Evolutionary conservation across 2,888 invertebrate species (phyloP).

Genomic region (Agelastica alni): DNA sequence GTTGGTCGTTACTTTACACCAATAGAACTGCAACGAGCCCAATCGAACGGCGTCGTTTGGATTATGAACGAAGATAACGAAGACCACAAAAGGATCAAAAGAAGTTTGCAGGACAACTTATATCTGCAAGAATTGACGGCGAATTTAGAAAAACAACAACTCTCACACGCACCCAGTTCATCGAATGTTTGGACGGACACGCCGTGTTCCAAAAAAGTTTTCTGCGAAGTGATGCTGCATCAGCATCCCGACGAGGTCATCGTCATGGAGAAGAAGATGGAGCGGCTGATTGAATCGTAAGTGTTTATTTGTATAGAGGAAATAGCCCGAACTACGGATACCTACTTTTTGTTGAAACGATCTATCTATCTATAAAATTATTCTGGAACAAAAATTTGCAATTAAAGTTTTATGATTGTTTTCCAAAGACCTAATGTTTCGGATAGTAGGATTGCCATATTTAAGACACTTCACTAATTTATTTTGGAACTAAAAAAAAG

Average conservation of each 20-base stretch:
- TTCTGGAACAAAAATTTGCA: no score
- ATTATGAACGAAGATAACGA: constrained; percentile 45
- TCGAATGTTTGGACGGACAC: constrained; percentile 70
- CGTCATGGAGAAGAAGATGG: constrained; percentile 82
- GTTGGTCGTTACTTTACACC: constrained; percentile 68
- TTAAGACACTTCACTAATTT: no score
- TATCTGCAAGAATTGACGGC: constrained; percentile 50
- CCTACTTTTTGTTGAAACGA: no score
- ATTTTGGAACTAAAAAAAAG: no score
- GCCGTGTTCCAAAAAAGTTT: constrained; percentile 76
- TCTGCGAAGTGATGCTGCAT: constrained; percentile 74
- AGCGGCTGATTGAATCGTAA: constrained; percentile 73
- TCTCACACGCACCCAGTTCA: constrained; percentile 44
- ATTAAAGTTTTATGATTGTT: no score
- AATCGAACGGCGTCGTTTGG: constrained; percentile 47
- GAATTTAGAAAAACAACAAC: constrained; percentile 47
- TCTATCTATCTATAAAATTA: no score
- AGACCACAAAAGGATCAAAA: constrained; percentile 48
- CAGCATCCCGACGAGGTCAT: constrained; percentile 71
- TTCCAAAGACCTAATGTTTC: no score
- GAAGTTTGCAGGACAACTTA: constrained; percentile 53
- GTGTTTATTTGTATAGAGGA: no score
- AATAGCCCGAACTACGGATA: no score
- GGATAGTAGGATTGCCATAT: no score
- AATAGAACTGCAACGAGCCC: constrained; percentile 43